These are phyloP conservation scores for Beaufortia kweichowensis DNA, from an alignment of 2,113 vertebrate species.

Conservation along the genomic window DNA sequence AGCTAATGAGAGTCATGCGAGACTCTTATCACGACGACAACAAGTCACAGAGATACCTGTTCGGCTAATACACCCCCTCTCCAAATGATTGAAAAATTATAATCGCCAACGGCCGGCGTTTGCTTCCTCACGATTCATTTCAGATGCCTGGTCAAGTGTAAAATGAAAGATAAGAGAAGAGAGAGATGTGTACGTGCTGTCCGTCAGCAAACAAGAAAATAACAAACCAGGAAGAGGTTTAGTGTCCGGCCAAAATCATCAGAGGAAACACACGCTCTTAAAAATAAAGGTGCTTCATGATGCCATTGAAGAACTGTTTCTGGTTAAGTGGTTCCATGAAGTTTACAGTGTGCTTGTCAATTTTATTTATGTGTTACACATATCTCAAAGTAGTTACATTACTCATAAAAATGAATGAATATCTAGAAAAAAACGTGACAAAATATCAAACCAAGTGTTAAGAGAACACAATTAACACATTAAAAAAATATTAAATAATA, in stretches of 20 bases:
- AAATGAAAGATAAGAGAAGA: slow-evolving; percentile 62
- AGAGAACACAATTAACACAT: too few species aligned
- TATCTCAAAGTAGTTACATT: background rate
- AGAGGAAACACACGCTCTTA: too few species aligned
- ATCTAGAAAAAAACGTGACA: too few species aligned
- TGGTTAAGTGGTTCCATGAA: too few species aligned
- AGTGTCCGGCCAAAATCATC: slow-evolving; percentile 9
- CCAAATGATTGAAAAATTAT: slow-evolving; percentile 68
- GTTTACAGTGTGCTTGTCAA: too few species aligned
- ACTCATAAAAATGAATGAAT: too few species aligned
- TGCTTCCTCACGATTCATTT: slow-evolving; percentile 63
- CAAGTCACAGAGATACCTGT: slow-evolving; percentile 50
- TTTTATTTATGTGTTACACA: background rate
- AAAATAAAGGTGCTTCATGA: too few species aligned
- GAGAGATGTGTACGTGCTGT: slow-evolving; percentile 45
- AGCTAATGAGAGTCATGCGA: slow-evolving; percentile 72
- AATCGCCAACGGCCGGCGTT: slow-evolving; percentile 58
- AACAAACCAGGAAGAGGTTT: background rate
- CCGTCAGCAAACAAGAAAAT: slow-evolving; percentile 31
- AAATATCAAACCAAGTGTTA: too few species aligned
- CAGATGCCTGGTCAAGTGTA: slow-evolving; percentile 62
- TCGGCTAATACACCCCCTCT: slow-evolving; percentile 64
- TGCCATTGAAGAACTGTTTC: too few species aligned
- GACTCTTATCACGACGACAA: slow-evolving; percentile 63
- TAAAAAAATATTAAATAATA: too few species aligned